Conservation (phyloP, 2,888 invertebrate species). For the Onthophagus sagittarius region DNA sequence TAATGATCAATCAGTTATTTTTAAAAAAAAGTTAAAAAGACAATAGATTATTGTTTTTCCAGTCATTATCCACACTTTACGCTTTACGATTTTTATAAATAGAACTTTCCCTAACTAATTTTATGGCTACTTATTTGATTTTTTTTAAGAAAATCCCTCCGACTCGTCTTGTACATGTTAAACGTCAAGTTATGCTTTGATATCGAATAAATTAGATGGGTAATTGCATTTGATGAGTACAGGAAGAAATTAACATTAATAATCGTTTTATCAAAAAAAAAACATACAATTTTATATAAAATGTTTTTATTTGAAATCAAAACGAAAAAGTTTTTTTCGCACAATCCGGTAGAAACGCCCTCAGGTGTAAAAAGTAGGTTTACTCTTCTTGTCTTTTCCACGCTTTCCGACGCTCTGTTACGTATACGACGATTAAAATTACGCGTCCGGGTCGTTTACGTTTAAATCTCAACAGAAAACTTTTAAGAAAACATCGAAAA, state of each 20-base stretch:
- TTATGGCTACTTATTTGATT: not conserved
- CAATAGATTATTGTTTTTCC: not conserved
- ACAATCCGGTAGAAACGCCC: not conserved
- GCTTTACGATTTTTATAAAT: constrained; percentile 1
- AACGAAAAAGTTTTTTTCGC: not conserved
- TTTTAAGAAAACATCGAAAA: not conserved
- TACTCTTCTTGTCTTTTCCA: not conserved
- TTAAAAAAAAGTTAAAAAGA: not conserved
- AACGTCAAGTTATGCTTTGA: too few species aligned
- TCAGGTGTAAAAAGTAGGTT: not conserved
- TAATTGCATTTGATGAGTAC: too few species aligned
- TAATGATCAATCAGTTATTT: too few species aligned
- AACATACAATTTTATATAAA: not conserved
- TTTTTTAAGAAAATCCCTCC: not conserved
- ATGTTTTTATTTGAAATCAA: not conserved
- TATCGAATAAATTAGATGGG: too few species aligned
- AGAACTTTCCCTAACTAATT: constrained; percentile 14
- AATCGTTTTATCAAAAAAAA: too few species aligned
- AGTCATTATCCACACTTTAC: constrained; percentile 14
- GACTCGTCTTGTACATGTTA: too few species aligned
- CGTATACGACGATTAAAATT: not conserved
- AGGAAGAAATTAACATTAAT: too few species aligned
- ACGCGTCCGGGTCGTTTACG: not conserved
- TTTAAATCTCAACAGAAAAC: not conserved
- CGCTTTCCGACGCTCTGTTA: not conserved